Evolutionary conservation across 2,797 vertebrate genomes (phyloP).

Genomic region (Xiphorhynchus erythropygius): DNA sequence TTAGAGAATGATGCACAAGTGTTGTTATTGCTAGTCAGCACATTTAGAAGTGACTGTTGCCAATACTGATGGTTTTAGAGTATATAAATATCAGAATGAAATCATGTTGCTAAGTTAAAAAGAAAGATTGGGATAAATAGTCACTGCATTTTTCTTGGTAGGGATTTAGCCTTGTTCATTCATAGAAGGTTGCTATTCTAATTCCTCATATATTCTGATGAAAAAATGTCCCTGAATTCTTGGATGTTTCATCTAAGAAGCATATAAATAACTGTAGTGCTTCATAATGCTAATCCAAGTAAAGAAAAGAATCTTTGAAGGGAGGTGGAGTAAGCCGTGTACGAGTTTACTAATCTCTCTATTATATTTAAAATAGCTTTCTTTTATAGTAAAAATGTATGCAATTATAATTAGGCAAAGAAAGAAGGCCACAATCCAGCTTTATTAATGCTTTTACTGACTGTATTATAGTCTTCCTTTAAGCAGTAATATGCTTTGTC

Average conservation of each 20-base stretch:
- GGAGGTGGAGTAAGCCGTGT: background rate
- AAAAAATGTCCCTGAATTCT: background rate
- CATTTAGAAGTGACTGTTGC: background rate
- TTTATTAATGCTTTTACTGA: slow-evolving; percentile 3
- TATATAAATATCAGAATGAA: slow-evolving; percentile 8
- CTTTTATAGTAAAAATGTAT: background rate
- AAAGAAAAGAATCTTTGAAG: background rate
- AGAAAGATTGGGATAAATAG: background rate
- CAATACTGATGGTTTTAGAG: background rate
- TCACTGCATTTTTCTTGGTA: background rate
- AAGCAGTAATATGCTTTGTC: background rate
- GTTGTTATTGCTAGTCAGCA: background rate
- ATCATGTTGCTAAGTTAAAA: background rate
- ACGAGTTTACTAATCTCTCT: background rate
- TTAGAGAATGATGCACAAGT: background rate
- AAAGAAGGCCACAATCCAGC: background rate
- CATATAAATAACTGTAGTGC: background rate
- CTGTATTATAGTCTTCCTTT: background rate
- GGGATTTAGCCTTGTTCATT: background rate
- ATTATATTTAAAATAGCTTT: background rate
- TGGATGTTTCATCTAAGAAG: background rate
- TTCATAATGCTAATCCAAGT: slow-evolving; percentile 13
- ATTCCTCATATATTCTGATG: background rate
- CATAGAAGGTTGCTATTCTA: background rate
- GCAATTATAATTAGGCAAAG: slow-evolving; percentile 28